A percentile compares a stretch with the other conserved stretches of the same genome.
Conservation (phyloP, 2,113 vertebrate species). For the Galbula dea region DNA sequence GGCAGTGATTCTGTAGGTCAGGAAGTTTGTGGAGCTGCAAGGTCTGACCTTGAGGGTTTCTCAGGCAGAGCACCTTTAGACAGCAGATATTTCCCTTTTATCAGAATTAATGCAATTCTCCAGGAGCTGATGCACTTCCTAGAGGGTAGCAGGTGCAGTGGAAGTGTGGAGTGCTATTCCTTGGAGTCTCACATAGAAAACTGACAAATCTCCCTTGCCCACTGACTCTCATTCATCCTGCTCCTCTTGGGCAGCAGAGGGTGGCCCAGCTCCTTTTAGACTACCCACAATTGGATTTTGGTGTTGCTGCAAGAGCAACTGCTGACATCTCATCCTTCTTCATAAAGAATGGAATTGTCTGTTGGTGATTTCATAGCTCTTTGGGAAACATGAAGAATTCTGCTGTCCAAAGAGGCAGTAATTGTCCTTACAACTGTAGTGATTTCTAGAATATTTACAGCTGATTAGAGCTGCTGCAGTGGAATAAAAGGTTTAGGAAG, state of each 20-base stretch:
- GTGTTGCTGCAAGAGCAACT: neutral
- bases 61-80: neutral
- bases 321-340: neutral
- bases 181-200: neutral
- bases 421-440: neutral
- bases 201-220: neutral
- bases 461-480: neutral
- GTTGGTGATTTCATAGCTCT: neutral
- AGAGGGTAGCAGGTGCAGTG: neutral
- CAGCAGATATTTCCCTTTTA: neutral
- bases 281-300: neutral
- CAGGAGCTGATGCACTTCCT: neutral
- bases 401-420: neutral
- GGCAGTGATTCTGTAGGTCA: neutral
- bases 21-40: neutral
- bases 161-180: neutral
- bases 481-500: neutral
- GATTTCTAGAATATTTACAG: neutral
- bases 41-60: slow-evolving; percentile 14
- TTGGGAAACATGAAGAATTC: neutral
- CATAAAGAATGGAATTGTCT: neutral
- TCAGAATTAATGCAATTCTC: slow-evolving; percentile 17
- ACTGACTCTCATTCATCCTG: neutral
- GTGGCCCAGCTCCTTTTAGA: neutral
- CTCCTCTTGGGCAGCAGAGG: neutral